Evolutionary conservation across 1,140 invertebrate species (phyloP).

Genomic region (Octopus sinensis): DNA sequence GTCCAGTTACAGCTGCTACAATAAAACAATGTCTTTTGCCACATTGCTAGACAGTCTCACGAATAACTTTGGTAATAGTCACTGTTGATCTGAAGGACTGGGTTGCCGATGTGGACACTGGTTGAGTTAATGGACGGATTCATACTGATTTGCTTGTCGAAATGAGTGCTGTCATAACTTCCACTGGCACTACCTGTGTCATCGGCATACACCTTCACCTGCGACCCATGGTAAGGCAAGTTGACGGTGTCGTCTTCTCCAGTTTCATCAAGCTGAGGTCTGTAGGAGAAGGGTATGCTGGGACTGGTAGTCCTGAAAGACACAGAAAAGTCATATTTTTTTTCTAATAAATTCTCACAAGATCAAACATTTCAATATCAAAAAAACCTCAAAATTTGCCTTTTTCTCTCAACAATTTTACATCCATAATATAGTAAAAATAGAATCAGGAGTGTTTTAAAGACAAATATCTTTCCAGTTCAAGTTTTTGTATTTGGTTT

Average conservation of each 20-base stretch:
- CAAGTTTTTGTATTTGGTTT: no score
- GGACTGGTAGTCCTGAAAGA: conserved; percentile 70
- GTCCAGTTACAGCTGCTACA: not conserved
- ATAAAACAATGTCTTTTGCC: not conserved
- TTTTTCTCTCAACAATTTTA: not conserved
- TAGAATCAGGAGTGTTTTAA: no score
- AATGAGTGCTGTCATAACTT: conserved; percentile 76
- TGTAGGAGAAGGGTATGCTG: conserved; percentile 78
- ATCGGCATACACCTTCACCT: conserved; percentile 31
- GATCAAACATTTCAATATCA: not conserved
- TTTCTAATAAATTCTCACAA: not conserved
- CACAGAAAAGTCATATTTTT: conserved; percentile 9
- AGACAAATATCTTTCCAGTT: no score
- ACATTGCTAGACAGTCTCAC: conserved; percentile 1
- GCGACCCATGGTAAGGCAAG: conserved; percentile 72
- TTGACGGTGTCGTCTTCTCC: conserved; percentile 76
- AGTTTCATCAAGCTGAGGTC: conserved; percentile 75
- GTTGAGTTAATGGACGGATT: conserved; percentile 20
- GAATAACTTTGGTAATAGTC: conserved; percentile 24
- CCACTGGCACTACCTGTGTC: conserved; percentile 62
- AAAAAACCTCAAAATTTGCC: no score
- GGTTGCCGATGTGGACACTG: conserved; percentile 13
- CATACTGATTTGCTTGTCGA: conserved; percentile 56
- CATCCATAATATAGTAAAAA: no score
- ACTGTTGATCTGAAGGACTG: conserved; percentile 20